Conservation (phyloP, 2,888 invertebrate genomes). For the Hypsopygia costalis region DNA sequence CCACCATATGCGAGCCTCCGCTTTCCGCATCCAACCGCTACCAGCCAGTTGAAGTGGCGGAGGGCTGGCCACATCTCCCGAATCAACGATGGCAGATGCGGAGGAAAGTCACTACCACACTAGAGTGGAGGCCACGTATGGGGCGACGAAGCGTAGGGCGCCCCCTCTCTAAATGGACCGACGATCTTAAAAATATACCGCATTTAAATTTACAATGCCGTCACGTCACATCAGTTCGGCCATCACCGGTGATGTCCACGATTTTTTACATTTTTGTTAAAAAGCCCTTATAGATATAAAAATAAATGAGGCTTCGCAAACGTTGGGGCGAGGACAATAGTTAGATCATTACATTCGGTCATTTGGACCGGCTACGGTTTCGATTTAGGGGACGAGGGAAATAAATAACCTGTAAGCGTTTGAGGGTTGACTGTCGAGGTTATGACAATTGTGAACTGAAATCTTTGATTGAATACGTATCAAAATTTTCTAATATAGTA, state of each 20-base stretch:
- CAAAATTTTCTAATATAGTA: too few relatives aligned
- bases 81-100: too few relatives aligned
- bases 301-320: constrained; percentile 71
- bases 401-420: constrained; percentile 58
- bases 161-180: too few relatives aligned
- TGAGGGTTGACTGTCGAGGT: constrained; percentile 42
- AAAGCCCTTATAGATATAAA: constrained; percentile 67
- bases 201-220: constrained; percentile 49
- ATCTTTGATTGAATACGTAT: neutral
- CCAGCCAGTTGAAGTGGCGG: too few relatives aligned
- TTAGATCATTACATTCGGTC: constrained; percentile 76
- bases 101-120: too few relatives aligned
- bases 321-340: constrained; percentile 74
- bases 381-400: constrained; percentile 44
- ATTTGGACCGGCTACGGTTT: constrained; percentile 60
- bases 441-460: constrained; percentile 17
- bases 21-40: too few relatives aligned
- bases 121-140: too few relatives aligned
- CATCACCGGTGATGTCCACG: constrained; percentile 52
- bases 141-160: too few relatives aligned
- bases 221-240: constrained; percentile 57
- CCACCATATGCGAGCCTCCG: too few relatives aligned
- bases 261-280: constrained; percentile 59
- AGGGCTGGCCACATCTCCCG: too few relatives aligned
- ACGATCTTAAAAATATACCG: constrained; percentile 27